Conservation (phyloP, 2,888 invertebrate species). For the Monoplex corrugatus region DNA sequence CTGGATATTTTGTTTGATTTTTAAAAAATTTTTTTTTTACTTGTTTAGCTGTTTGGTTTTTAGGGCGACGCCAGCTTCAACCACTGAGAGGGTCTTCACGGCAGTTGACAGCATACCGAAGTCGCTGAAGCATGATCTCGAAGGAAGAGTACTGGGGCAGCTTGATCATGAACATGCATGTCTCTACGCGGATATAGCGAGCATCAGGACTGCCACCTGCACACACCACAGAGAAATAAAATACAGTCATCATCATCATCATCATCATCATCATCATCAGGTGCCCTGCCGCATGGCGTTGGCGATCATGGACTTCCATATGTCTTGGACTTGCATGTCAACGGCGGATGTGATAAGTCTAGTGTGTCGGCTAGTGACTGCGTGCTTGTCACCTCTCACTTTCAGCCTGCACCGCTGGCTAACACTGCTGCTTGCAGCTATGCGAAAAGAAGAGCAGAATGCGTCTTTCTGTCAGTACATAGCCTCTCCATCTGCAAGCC, state of each 20-base stretch:
- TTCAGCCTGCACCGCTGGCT: too few relatives aligned
- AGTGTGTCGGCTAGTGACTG: too few relatives aligned
- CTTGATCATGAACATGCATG: constrained; percentile 82
- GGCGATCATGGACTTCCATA: too few relatives aligned
- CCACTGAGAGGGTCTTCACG: constrained; percentile 81
- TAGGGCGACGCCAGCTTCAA: constrained; percentile 54
- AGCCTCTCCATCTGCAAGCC: too few relatives aligned
- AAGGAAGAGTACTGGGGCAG: constrained; percentile 80
- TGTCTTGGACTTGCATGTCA: background rate
- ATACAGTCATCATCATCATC: background rate
- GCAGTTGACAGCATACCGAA: constrained; percentile 80
- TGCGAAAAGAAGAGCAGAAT: too few relatives aligned
- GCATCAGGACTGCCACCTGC: constrained; percentile 73
- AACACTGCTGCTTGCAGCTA: too few relatives aligned
- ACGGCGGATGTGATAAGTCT: too few relatives aligned
- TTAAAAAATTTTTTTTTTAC: background rate
- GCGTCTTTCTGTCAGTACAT: too few relatives aligned
- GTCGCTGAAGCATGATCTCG: constrained; percentile 79
- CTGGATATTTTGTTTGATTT: background rate
- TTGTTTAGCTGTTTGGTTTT: background rate
- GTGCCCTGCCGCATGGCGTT: too few relatives aligned
- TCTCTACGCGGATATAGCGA: constrained; percentile 80
- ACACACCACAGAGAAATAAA: background rate
- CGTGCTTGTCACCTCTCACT: too few relatives aligned
- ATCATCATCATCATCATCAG: too few relatives aligned